Conservation (phyloP, 2,113 vertebrate species). For the Oxygymnocypris stewartii region DNA sequence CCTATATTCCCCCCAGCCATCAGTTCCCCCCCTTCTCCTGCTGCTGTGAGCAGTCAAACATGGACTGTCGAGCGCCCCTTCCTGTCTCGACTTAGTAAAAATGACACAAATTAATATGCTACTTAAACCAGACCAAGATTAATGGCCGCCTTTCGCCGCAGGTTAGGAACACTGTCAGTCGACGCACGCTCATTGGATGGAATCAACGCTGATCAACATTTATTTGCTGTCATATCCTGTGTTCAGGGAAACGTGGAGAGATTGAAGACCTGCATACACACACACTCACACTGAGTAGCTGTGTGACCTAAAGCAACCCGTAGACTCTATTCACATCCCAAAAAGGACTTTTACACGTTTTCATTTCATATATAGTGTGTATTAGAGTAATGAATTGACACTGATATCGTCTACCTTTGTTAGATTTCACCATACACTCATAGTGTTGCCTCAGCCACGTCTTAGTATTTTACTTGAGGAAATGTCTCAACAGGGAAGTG, state of each 20-base stretch:
- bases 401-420: constrained; percentile 25
- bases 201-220: constrained; percentile 99
- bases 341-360: constrained; percentile 7
- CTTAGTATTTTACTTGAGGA: constrained; percentile 25
- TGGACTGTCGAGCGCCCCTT: constrained; percentile 83
- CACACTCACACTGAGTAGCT: neutral
- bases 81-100: constrained; percentile 93
- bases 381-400: constrained; percentile 33
- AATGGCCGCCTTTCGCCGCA: constrained; percentile 96
- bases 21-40: constrained; percentile 18
- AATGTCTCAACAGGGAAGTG: constrained; percentile 33
- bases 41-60: constrained; percentile 73
- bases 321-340: neutral
- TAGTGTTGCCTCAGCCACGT: constrained; percentile 35
- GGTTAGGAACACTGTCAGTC: constrained; percentile 98
- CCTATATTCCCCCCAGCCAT: constrained; percentile 23
- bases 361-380: neutral
- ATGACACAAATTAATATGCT: constrained; percentile 99
- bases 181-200: constrained; percentile 89
- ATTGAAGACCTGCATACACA: constrained; percentile 62
- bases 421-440: constrained; percentile 30
- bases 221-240: constrained; percentile 88
- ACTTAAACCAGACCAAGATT: constrained; percentile 99
- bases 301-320: neutral
- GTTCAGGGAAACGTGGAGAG: constrained; percentile 75